These are phyloP conservation scores for Formica aserva DNA, from an alignment of 2,888 invertebrate species.

Conservation along the genomic window DNA sequence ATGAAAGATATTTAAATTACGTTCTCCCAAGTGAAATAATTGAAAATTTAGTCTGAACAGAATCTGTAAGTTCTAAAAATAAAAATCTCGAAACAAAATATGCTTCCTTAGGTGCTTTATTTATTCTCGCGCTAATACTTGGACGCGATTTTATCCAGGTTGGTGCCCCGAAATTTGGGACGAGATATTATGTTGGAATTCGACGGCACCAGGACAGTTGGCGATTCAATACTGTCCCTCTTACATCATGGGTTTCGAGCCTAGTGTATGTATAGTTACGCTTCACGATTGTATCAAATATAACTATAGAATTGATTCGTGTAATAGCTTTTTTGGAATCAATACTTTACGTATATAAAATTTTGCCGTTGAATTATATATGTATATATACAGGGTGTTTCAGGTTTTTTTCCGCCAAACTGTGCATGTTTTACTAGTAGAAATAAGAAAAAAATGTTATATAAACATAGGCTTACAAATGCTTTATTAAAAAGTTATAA, in stretches of 20 bases:
- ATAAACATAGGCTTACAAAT: neutral
- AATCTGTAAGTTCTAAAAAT: neutral
- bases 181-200: constrained; percentile 87
- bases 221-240: constrained; percentile 86
- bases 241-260: constrained; percentile 87
- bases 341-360: neutral
- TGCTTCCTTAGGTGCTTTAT: neutral
- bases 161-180: constrained; percentile 88
- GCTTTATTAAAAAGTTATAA: neutral
- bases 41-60: neutral
- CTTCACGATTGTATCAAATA: neutral
- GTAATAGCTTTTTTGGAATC: neutral
- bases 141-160: constrained; percentile 68
- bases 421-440: too few species aligned
- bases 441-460: too few species aligned
- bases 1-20: neutral
- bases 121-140: constrained; percentile 4
- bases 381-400: too few species aligned
- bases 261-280: constrained; percentile 71
- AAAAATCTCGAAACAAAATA: neutral
- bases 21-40: neutral
- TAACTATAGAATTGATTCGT: neutral
- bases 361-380: neutral
- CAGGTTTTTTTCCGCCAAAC: too few species aligned
- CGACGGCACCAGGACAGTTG: constrained; percentile 85